These are phyloP conservation scores for Carterocephalus palaemon DNA, from an alignment of 2,888 invertebrate genomes.

Conservation along the genomic window DNA sequence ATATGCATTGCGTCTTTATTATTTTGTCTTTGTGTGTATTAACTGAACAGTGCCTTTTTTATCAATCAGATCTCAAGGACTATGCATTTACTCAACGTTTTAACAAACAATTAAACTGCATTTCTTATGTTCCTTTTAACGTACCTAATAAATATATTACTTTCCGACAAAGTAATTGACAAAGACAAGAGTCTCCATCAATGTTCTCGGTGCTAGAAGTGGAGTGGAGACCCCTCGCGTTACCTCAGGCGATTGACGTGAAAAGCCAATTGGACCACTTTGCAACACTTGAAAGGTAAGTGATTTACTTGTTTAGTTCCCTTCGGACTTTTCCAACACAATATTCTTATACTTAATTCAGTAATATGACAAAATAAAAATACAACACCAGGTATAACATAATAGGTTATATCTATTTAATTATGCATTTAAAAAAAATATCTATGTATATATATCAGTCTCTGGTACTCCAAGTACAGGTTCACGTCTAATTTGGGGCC, in stretches of 20 bases:
- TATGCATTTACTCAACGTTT: too few relatives aligned
- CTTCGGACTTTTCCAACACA: not conserved
- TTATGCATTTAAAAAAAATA: too few relatives aligned
- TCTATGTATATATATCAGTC: too few relatives aligned
- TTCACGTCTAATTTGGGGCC: too few relatives aligned
- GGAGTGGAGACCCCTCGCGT: constrained; percentile 42
- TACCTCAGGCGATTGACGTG: constrained; percentile 43
- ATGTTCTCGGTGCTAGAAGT: constrained; percentile 45
- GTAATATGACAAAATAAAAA: constrained; percentile 58
- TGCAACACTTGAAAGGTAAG: constrained; percentile 45
- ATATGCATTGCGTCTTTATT: too few relatives aligned
- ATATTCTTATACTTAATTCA: constrained; percentile 2
- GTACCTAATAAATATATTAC: too few relatives aligned
- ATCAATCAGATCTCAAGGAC: too few relatives aligned
- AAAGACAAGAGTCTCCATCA: constrained; percentile 34
- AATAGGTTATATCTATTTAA: too few relatives aligned
- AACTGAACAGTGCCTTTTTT: not conserved
- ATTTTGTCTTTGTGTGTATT: too few relatives aligned
- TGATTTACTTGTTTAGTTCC: constrained; percentile 30
- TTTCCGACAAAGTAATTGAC: constrained; percentile 18
- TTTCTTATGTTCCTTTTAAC: too few relatives aligned
- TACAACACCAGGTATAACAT: constrained; percentile 36
- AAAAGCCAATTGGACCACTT: constrained; percentile 51
- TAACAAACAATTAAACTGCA: too few relatives aligned
- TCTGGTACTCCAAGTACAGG: too few relatives aligned